Evolutionary conservation across 2,797 vertebrate species (phyloP), one percentile per base, ranked within the genome.

Genomic region (Halcyon badia): DNA sequence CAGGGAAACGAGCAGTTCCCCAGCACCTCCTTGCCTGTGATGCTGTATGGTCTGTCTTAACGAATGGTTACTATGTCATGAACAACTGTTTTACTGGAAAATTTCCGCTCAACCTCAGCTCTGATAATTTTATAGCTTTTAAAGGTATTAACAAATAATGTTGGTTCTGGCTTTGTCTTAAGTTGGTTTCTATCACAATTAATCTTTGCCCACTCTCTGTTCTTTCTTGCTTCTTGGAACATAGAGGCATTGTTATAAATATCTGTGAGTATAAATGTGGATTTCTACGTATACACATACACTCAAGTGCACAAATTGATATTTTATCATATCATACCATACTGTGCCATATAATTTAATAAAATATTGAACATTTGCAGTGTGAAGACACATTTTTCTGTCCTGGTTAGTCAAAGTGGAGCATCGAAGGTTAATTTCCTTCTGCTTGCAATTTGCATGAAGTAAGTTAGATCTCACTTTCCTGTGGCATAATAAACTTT

Each of bases 401-500:
- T 37, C 90, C 90, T 96, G 92, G 79, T 93, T 97, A 96, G 92
- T 94, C 83, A 97, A 96, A 86, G 41, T 25, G 85, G 97, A 92
- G 87, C 83, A 92, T 92, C 94, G 95, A 86, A 94, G 81, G 81
- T 85, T 89, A 91, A 96, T 90, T 92, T 90, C 28, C 83, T 95
- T 94, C 72, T 80, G 81, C 39, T 79, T 82, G 77, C 96, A 97
- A 97, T 97, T 92, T 83, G 91, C 89, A 75, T 26, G 12, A 87
- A 90, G 83, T 92, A 93, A 97, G 87, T 98, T 95, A 97, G 93
- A 84, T 96, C 92, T 41, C 84, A 92, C 96, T 98, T 97, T 97
- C 96, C 95, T 92, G 89, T 72, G 82, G 92, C 66, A 84, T 39
- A 39, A 96, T 97, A 98, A 98, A 98, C 97, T 97, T 97, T 93